Base-by-base conservation (phyloP, 1,140 invertebrate species). In the Vanessa atalanta region DNA sequence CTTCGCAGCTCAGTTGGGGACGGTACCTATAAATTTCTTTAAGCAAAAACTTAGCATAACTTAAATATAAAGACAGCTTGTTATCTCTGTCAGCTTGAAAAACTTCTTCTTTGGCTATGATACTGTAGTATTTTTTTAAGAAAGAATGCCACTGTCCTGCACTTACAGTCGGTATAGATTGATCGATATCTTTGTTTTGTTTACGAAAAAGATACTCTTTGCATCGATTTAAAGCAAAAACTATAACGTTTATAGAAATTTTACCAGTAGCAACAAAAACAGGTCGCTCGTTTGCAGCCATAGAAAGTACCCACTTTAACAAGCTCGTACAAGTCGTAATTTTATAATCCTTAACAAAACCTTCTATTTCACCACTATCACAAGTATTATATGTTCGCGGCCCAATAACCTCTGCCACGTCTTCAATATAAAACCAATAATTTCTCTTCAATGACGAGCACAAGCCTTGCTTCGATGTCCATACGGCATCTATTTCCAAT, bases 261-360 rank as follows among this genome's bases (percentile, higher is more conserved):
- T 90, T 93, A 15, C 94, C 94, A n/a, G 78, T 76, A 31, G 81
- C 70, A 7, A 83, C 76, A 67, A 94, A 91, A 43, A 94, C 75
- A 12, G 88, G 93, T 23, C 79, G 79, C 4, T 89, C 76, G 68
- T 90, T 88, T 20, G 85, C 82, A 7, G 85, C 83, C 89, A 89
- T 92, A 37, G 94, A 93, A 0, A 95, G 91, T n/a, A 97, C 82
- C 95, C 95, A 97, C 83, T 96, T 97, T 15, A 98, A 85, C 31
- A 98, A 92, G 77, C 95, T 96, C 61, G 97, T 94, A 78, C 97
- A 98, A 9, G 97, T 96, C 14, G 97, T 98, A 60, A 97, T 92
- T 84, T 96, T 95, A 76, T 94, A 95, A 83, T 95, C 95, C 51
- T 91, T 89, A 12, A 92, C 86, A 72, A 95, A 95, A 16, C 88